phyloP scores from a whole-genome alignment of 2,113 vertebrate species.

The Nesogale talazaci region DNA sequence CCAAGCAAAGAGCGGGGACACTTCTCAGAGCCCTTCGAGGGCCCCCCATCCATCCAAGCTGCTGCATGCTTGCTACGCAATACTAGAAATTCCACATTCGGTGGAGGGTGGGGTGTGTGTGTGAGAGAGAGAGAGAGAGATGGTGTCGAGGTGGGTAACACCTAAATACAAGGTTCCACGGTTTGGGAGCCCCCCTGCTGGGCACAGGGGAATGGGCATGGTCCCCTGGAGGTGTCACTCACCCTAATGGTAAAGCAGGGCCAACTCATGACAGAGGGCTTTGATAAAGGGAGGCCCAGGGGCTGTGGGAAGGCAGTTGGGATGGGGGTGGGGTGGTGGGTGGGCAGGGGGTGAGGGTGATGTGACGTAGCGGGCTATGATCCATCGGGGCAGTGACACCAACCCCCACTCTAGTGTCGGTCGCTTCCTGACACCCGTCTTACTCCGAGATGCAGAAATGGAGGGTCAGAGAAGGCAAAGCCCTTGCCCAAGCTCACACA shows the following conservation, averaged over 20 bases:
- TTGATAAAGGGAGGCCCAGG: not conserved
- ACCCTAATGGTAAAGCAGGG: accelerated
- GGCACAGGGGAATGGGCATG: no score
- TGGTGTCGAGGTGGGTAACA: not conserved
- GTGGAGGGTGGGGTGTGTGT: no score
- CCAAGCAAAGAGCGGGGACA: conserved; percentile 10
- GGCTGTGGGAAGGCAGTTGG: not conserved
- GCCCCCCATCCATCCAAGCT: accelerated
- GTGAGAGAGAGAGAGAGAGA: no score
- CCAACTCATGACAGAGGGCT: no score
- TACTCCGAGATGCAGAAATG: not conserved
- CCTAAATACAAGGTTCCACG: not conserved
- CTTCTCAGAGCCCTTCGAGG: no score
- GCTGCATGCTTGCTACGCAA: not conserved
- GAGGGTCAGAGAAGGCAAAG: not conserved
- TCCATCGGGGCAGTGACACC: no score
- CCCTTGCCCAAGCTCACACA: not conserved
- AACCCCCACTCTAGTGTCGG: not conserved
- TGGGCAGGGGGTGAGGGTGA: accelerated
- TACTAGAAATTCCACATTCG: not conserved
- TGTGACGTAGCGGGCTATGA: no score
- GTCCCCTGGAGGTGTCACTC: not conserved
- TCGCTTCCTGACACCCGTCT: not conserved
- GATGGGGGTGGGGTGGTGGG: accelerated
- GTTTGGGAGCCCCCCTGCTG: not conserved